A percentile compares a stretch with the other conserved stretches of the same genome.
These are phyloP conservation scores for Lepisosteus oculatus DNA, from an alignment of 2,113 vertebrate species.

Conservation along the genomic window DNA sequence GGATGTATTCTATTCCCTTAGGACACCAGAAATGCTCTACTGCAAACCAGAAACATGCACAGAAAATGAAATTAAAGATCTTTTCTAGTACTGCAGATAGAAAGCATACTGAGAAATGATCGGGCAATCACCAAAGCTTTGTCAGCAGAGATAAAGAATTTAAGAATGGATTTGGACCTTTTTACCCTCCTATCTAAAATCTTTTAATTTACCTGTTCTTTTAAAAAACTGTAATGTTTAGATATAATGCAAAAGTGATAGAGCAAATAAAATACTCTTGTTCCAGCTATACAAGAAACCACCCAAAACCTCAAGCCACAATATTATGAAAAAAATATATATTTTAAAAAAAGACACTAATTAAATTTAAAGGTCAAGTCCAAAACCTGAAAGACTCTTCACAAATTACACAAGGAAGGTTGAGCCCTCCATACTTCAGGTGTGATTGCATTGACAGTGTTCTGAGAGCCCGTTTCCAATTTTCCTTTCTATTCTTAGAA, in stretches of 20 bases:
- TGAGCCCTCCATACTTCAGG: conserved; percentile 40
- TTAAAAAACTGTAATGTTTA: neutral
- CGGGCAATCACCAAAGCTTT: neutral
- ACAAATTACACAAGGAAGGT: conserved; percentile 22
- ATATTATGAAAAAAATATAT: neutral
- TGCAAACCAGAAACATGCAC: neutral
- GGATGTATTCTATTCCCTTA: neutral
- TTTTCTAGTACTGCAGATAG: neutral
- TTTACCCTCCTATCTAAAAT: neutral
- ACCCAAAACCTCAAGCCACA: neutral
- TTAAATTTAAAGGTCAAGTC: conserved; percentile 41
- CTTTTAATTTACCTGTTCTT: neutral
- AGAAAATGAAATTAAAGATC: neutral
- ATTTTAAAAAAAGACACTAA: conserved; percentile 17
- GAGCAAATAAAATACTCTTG: too few relatives aligned
- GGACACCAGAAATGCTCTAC: neutral
- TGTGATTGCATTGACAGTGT: conserved; percentile 16
- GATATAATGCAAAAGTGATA: too few relatives aligned
- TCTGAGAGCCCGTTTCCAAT: conserved; percentile 28
- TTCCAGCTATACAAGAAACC: too few relatives aligned
- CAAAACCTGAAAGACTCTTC: conserved; percentile 29
- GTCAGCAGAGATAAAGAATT: too few relatives aligned
- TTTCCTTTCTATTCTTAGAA: conserved; percentile 33
- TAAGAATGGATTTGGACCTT: neutral
- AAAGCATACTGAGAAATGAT: neutral